Conservation (phyloP, 2,797 vertebrate species). For the Adrianichthys oophorus region DNA sequence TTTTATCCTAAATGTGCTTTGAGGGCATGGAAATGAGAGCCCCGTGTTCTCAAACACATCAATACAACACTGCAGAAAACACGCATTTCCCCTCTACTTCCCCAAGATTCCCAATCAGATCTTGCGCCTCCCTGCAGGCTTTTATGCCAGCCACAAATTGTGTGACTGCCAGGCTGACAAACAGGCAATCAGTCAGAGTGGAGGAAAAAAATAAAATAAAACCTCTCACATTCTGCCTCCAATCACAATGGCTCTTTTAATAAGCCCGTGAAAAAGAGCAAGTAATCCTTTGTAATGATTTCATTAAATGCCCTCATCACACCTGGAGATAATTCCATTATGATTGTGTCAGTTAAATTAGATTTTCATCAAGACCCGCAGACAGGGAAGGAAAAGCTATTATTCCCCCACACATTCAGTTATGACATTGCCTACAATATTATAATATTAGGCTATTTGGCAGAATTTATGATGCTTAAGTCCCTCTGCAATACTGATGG, state of each 20-base stretch:
- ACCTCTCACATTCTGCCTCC: slow-evolving; percentile 39
- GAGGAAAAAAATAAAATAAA: slow-evolving; percentile 25
- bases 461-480: slow-evolving; percentile 57
- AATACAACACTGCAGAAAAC: slow-evolving; percentile 56
- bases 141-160: slow-evolving; percentile 74
- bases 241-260: slow-evolving; percentile 69
- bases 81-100: slow-evolving; percentile 26
- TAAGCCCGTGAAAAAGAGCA: slow-evolving; percentile 68
- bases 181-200: slow-evolving; percentile 70
- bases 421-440: slow-evolving; percentile 58
- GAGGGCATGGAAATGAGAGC: slow-evolving; percentile 69
- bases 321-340: slow-evolving; percentile 85
- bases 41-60: slow-evolving; percentile 61
- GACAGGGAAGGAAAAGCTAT: slow-evolving; percentile 76
- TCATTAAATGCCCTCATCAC: slow-evolving; percentile 80
- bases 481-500: slow-evolving; percentile 37
- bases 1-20: slow-evolving; percentile 48
- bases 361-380: slow-evolving; percentile 77
- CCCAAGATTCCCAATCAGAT: slow-evolving; percentile 79
- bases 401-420: slow-evolving; percentile 71
- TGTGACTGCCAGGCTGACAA: slow-evolving; percentile 73
- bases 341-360: slow-evolving; percentile 81
- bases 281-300: slow-evolving; percentile 81
- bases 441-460: slow-evolving; percentile 66
- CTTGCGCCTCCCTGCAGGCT: slow-evolving; percentile 75